phyloP scores from a whole-genome alignment of 2,113 vertebrate genomes.

The Corvus hawaiiensis region DNA sequence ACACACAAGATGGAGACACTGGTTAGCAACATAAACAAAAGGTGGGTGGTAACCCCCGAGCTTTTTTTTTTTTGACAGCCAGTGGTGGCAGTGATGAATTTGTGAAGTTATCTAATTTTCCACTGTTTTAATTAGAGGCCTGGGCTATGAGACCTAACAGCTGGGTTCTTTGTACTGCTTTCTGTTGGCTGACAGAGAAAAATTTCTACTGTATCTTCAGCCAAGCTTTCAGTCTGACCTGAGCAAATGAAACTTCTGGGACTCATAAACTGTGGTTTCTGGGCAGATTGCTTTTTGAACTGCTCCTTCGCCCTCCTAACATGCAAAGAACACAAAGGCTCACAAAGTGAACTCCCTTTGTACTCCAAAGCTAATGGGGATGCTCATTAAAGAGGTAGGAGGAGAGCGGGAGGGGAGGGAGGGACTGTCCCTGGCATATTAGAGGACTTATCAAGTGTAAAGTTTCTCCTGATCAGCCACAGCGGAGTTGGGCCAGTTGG shows the following conservation, averaged over 20 bases:
- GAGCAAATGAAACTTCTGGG: constrained; percentile 73
- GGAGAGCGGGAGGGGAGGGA: neutral
- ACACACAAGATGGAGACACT: constrained; percentile 77
- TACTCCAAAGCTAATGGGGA: constrained; percentile 60
- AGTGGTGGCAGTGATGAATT: constrained; percentile 92
- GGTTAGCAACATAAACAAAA: constrained; percentile 86
- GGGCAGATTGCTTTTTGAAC: constrained; percentile 72
- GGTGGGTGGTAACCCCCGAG: constrained; percentile 86
- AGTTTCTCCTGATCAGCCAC: neutral
- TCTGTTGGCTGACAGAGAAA: constrained; percentile 96
- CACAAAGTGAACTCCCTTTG: constrained; percentile 65
- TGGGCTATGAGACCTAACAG: constrained; percentile 90
- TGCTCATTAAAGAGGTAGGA: constrained; percentile 40
- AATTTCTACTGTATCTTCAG: constrained; percentile 79
- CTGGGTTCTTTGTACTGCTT: constrained; percentile 90
- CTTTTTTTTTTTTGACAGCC: constrained; percentile 78
- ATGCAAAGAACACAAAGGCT: constrained; percentile 66
- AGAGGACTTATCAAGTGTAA: neutral
- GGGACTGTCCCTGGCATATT: neutral
- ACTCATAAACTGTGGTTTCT: constrained; percentile 79
- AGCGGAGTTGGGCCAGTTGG: neutral
- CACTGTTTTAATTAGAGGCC: constrained; percentile 99
- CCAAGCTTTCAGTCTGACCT: constrained; percentile 83
- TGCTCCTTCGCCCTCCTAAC: constrained; percentile 51
- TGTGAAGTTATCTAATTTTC: constrained; percentile 99